Conservation (phyloP, 2,888 invertebrate species). For the Drosophila imparisetae region DNA sequence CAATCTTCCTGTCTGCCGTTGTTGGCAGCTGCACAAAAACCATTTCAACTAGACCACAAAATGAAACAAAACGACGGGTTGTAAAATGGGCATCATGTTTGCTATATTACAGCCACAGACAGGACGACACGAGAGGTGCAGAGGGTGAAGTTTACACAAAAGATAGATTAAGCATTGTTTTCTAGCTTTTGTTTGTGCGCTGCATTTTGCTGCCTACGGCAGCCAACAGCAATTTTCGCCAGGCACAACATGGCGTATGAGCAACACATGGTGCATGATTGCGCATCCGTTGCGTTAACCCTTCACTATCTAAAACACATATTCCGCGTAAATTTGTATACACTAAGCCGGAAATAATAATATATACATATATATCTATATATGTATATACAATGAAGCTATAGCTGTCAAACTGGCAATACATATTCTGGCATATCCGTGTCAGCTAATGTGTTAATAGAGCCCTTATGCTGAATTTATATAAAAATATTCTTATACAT, state of each 20-base stretch:
- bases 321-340: constrained; percentile 18
- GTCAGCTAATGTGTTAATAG: background rate
- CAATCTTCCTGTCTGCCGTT: constrained; percentile 23
- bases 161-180: constrained; percentile 67
- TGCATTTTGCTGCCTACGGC: constrained; percentile 39
- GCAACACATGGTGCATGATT: constrained; percentile 45
- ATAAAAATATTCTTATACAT: too few relatives aligned
- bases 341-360: background rate
- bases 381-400: background rate
- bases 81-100: constrained; percentile 25
- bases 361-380: too few relatives aligned
- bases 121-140: background rate
- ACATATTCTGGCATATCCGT: background rate
- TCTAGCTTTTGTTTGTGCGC: constrained; percentile 7
- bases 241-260: constrained; percentile 60
- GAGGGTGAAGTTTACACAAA: constrained; percentile 40
- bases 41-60: constrained; percentile 22
- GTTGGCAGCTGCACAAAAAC: constrained; percentile 21
- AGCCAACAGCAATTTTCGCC: constrained; percentile 45
- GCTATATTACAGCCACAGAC: constrained; percentile 3
- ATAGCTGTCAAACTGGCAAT: background rate
- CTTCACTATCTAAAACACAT: constrained; percentile 11
- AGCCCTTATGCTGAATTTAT: too few relatives aligned
- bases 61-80: background rate
- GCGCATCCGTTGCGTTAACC: constrained; percentile 50